Base-by-base conservation (phyloP, 2,113 vertebrate species). In the Pterophyllum scalare region DNA sequence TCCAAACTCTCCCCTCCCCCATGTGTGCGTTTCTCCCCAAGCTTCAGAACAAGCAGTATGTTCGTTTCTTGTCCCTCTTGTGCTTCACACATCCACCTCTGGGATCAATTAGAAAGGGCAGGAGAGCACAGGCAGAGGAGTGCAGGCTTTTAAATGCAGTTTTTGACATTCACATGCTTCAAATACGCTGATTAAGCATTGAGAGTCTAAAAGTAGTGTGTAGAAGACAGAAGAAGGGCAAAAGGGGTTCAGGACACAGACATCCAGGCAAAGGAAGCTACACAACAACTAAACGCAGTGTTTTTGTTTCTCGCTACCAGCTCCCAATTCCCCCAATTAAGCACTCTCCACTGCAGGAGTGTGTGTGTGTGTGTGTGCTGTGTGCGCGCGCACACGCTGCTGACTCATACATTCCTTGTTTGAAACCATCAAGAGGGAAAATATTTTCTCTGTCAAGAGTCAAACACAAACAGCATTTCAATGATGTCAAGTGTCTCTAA, bases 401-500 rank as follows among this genome's bases (percentile, higher is more conserved):
- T 91, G 86, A 90, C 83, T 92, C 89, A 88, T 82, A 54, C 77
- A 3, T 75, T 89, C 24, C 82, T 33, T 20, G 77, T 78, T 46
- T 65, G 40, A 87, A 87, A 84, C 19, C 79, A 85, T 77, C 58
- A 65, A 82, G 74, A 35, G 58, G 72, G 65, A 33, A 72, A 80
- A 86, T 81, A 81, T 91, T 90, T 88, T 89, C 81, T 80, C 86
- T 59, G 75, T 83, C 82, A 79, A 67, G 79, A 86, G 54, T 84
- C 84, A 77, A 83, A 91, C 74, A 87, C 86, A 89, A 91, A 82
- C 62, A 75, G 83, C 65, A 79, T 76, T 81, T 76, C 83, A 38
- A 79, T 82, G 79, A 83, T 86, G 78, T 89, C 87, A 90, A 90
- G 87, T 70, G 89, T 86, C 81, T 76, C 81, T 7, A 86, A 91